Base-by-base conservation (phyloP, 2,113 vertebrate species). In the Terrapene triunguis region DNA sequence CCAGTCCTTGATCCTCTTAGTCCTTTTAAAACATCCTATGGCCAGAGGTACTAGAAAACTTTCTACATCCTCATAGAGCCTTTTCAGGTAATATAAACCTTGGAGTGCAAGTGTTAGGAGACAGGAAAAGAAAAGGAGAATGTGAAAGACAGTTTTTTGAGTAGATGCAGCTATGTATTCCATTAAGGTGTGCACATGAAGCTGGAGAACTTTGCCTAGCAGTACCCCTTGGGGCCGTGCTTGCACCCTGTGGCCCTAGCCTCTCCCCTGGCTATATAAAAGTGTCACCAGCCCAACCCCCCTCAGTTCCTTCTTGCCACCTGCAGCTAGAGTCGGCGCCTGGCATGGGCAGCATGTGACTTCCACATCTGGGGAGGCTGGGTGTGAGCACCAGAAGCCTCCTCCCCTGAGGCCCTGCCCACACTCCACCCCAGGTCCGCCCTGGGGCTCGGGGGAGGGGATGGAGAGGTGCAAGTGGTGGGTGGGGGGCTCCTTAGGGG, bases 121-220 rank as follows among this genome's bases (percentile, higher is more conserved):
- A 57, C 3, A 82, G 53, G 38, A 38, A 51, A 82, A 97, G 86
- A 89, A 44, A 35, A 38, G 80, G 17, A 89, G 92, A 69, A n/a
- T 19, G 35, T 3, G 8, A 69, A 69, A n/a, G 29, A n/a, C 32
- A 69, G 35, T n/a, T n/a, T 16, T 32, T 65, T 65, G 59, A 16
- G 32, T 35, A 14, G 59, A 35, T 65, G 13, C 57, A 59, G 27
- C 13, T 35, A 69, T 69, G 32, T 10, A n/a, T n/a, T 69, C 62
- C 62, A n/a, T n/a, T 35, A 19, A n/a, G 62, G 16, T 69, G 35
- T 69, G 35, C 62, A n/a, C 16, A 19, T 69, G 62, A 69, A 69
- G 35, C 32, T n/a, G 16, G 16, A n/a, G 17, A 35, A n/a, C 29
- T 65, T 35, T 35, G 6, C 14, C 14, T 35, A 35, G 59, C 29